Conservation (phyloP, 2,888 invertebrate genomes). For the Gastracanthus pulcherrimus region DNA sequence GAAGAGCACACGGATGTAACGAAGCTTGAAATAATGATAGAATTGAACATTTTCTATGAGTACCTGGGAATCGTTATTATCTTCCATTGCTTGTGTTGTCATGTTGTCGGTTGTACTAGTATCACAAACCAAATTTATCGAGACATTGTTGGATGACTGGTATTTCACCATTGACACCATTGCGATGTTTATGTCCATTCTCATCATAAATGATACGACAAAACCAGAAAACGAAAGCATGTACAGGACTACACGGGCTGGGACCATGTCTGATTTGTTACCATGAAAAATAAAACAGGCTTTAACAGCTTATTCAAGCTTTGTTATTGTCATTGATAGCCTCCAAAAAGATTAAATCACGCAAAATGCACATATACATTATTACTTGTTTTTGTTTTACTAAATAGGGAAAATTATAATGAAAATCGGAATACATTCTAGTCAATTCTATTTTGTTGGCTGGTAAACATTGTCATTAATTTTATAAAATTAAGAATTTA, state of each 20-base stretch:
- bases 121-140: constrained; percentile 70
- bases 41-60: no score
- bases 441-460: no score
- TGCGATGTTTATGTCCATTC: constrained; percentile 86
- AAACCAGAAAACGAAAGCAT: constrained; percentile 86
- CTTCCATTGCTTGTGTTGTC: constrained; percentile 56
- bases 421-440: no score
- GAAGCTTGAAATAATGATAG: neutral
- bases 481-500: no score
- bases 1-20: neutral
- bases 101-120: constrained; percentile 58
- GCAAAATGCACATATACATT: no score
- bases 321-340: neutral
- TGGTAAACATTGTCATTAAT: no score
- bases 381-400: no score
- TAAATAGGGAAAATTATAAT: no score
- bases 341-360: neutral
- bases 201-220: constrained; percentile 87
- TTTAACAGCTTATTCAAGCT: no score
- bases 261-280: constrained; percentile 78
- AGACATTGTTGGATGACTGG: constrained; percentile 52
- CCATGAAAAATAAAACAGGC: neutral
- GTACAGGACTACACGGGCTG: constrained; percentile 85
- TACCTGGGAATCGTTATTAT: constrained; percentile 62
- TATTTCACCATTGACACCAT: constrained; percentile 83